These are phyloP conservation scores for Pseudococcus jackbeardsleyi DNA, from an alignment of 2,888 invertebrate species.

Conservation along the genomic window DNA sequence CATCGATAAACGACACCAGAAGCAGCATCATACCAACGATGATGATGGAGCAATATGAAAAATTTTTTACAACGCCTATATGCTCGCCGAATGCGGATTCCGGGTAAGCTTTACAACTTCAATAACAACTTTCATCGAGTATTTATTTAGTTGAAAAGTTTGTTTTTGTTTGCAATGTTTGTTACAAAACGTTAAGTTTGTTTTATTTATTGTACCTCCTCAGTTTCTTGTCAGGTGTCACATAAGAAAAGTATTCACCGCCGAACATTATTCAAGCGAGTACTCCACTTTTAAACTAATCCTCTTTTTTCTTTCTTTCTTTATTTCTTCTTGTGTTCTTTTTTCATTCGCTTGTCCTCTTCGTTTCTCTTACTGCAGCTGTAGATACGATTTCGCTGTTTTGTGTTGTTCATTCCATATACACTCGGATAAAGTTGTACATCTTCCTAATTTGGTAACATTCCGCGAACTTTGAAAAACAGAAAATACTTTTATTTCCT, in stretches of 20 bases:
- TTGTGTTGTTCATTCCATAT: constrained; percentile 38
- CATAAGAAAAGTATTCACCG: constrained; percentile 55
- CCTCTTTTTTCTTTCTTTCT: not conserved
- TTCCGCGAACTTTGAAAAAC: constrained; percentile 48
- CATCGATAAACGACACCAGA: constrained; percentile 21
- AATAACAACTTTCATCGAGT: constrained; percentile 51
- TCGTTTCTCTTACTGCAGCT: not conserved
- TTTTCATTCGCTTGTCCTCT: not conserved
- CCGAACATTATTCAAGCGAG: constrained; percentile 55
- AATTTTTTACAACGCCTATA: constrained; percentile 26
- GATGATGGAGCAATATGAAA: constrained; percentile 18
- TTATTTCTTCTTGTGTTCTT: not conserved
- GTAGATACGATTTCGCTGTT: not conserved
- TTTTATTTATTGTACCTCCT: constrained; percentile 57
- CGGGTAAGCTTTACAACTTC: constrained; percentile 42
- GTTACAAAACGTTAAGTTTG: constrained; percentile 55
- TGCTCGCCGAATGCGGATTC: not conserved
- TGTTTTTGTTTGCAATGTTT: constrained; percentile 54
- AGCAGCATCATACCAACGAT: not conserved
- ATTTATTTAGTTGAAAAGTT: constrained; percentile 53
- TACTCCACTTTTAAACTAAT: constrained; percentile 52
- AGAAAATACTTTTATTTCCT: constrained; percentile 42
- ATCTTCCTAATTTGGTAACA: constrained; percentile 53
- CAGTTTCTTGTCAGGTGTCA: constrained; percentile 54
- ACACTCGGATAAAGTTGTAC: constrained; percentile 50